Percentiles rank a stretch among this genome's conserved stretches.
These are phyloP conservation scores for Meandrusa payeni DNA, from an alignment of 2,888 invertebrate species.

Conservation along the genomic window DNA sequence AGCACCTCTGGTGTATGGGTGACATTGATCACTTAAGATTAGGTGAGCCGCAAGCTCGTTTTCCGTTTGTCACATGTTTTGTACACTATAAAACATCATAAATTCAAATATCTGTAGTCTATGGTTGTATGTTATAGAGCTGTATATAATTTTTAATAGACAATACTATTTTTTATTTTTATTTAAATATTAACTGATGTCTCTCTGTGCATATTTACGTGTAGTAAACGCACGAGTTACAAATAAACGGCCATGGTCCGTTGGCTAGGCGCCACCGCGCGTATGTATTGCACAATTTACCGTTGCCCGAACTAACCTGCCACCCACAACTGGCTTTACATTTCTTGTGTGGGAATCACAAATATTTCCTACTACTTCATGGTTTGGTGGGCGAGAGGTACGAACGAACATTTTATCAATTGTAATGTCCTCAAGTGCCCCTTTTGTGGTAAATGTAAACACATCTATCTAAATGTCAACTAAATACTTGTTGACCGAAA, in stretches of 20 bases:
- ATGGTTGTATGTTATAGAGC: too few species aligned
- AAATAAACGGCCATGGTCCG: conserved; percentile 47
- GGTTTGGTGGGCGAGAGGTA: not conserved
- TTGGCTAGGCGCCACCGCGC: conserved; percentile 44
- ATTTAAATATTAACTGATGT: too few species aligned
- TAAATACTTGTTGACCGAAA: not conserved
- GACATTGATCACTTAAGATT: too few species aligned
- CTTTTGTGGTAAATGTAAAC: conserved; percentile 10
- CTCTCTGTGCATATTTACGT: conserved; percentile 29
- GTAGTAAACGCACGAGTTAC: conserved; percentile 29
- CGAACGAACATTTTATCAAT: conserved; percentile 7
- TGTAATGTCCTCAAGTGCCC: not conserved
- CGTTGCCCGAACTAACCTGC: conserved; percentile 20
- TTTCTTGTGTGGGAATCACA: conserved; percentile 14
- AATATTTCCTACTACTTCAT: not conserved
- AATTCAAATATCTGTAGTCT: too few species aligned
- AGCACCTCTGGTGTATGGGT: too few species aligned
- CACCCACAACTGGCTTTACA: conserved; percentile 9
- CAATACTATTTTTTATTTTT: too few species aligned
- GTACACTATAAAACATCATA: too few species aligned
- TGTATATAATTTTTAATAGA: too few species aligned
- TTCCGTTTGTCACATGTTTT: too few species aligned
- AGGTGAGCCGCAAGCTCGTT: too few species aligned
- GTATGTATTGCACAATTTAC: conserved; percentile 36
- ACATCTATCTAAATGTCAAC: conserved; percentile 11